Base-by-base conservation (phyloP, 2,797 vertebrate genomes). In the Knipowitschia caucasica region DNA sequence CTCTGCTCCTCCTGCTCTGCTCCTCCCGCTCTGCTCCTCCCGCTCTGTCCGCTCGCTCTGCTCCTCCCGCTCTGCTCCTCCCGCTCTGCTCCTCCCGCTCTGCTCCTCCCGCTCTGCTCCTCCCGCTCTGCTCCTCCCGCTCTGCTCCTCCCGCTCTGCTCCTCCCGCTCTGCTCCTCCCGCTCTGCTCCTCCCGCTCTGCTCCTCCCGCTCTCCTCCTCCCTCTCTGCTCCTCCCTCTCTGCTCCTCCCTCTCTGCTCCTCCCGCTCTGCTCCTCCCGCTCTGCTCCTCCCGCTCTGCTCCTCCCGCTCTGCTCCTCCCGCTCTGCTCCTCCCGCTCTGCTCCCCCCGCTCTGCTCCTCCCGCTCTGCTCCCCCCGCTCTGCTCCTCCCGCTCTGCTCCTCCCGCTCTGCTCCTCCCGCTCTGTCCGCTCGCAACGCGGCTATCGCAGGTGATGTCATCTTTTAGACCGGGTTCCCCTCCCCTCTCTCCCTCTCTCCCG, bases 361-460 rank as follows among this genome's bases (percentile, higher is more conserved):
- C 14, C 15, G 33, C 15, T 3, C 15, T 17, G 4, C 15, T n/a
- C 14, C 14, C 5, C 1, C 9, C 17, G 6, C 6, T 2, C n/a
- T 6, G 2, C 15, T 15, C 3, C n/a, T 36, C 34, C n/a, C 4
- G n/a, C 3, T 33, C 9, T 1, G 10, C 26, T 27, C 8, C 26
- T 8, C 33, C 4, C 33, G 5, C 5, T 17, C 35, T 38, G n/a
- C 35, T 18, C 4, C 5, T 7, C 34, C 8, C 34, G 2, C 6
- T 17, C 34, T 35, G 90, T 94, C 92, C 92, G 91, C 94, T 38
- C 35, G 92, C 92, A 93, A 93, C 94, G 93, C 93, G 94, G 92
- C 86, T 67, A 68, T 50, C 56, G 88, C 92, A 95, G 94, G 94
- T 97, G 95, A 98, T 97, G 95, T 98, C 95, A 98, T 97, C 93